Evolutionary conservation across 1,140 invertebrate species (phyloP).

Genomic region (Thereuonema tuberculata): DNA sequence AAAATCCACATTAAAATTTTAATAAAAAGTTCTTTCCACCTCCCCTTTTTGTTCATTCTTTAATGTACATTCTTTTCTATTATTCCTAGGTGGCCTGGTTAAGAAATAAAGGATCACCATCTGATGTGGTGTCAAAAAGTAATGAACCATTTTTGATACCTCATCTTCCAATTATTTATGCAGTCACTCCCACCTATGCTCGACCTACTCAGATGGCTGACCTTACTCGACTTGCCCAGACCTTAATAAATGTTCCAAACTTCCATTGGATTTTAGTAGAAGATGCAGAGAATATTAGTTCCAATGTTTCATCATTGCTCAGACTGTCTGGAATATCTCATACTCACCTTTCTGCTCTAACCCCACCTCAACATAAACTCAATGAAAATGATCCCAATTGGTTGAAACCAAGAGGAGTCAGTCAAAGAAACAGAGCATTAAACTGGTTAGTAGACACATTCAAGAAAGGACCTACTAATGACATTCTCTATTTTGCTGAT

Average conservation of each 20-base stretch:
- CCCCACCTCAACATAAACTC: constrained; percentile 53
- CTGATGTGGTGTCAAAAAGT: no score
- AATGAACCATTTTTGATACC: no score
- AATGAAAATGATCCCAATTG: constrained; percentile 59
- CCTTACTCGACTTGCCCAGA: constrained; percentile 78
- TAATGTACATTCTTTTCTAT: no score
- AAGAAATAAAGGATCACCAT: no score
- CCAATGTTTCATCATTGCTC: constrained; percentile 67
- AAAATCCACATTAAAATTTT: no score
- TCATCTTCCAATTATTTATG: constrained; percentile 51
- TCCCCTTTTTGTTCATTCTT: no score
- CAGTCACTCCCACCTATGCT: constrained; percentile 84
- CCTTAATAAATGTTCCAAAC: constrained; percentile 70
- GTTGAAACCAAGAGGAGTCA: constrained; percentile 84
- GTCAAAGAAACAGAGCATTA: constrained; percentile 81
- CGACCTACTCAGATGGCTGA: constrained; percentile 89
- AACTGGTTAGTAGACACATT: constrained; percentile 65
- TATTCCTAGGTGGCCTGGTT: no score
- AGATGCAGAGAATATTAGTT: constrained; percentile 59
- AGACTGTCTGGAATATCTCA: constrained; percentile 50
- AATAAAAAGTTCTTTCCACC: no score
- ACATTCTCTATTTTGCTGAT: constrained; percentile 94
- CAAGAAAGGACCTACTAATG: constrained; percentile 37
- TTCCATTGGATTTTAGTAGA: constrained; percentile 95
- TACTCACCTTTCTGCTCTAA: constrained; percentile 63